Evolutionary conservation across 2,113 vertebrate genomes (phyloP).

Genomic region (Struthio camelus): DNA sequence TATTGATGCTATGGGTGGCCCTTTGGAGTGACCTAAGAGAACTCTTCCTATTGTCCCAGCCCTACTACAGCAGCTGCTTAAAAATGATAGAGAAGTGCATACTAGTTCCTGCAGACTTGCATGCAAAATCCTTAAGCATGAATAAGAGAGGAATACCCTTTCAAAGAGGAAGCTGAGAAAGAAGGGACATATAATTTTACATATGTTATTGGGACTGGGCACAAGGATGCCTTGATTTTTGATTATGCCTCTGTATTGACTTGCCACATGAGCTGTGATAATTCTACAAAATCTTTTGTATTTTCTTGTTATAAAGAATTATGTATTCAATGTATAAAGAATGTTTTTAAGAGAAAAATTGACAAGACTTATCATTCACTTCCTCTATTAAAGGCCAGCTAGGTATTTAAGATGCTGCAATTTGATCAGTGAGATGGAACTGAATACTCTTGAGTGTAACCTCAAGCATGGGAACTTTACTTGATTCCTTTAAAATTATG

Average conservation of each 20-base stretch:
- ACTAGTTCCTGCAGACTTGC: not conserved
- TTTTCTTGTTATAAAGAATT: not conserved
- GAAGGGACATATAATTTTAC: not conserved
- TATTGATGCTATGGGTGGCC: no score
- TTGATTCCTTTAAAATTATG: not conserved
- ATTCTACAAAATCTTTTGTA: not conserved
- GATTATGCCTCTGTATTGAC: not conserved
- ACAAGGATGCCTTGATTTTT: not conserved
- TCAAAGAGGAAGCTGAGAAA: not conserved
- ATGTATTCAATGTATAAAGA: not conserved
- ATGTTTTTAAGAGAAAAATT: not conserved
- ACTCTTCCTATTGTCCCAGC: rapidly evolving
- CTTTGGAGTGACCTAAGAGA: not conserved
- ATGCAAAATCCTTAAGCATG: not conserved
- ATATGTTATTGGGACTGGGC: not conserved
- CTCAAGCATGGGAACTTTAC: not conserved
- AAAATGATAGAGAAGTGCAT: not conserved
- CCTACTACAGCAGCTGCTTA: not conserved
- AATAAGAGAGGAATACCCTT: not conserved
- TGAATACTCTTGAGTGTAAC: not conserved
- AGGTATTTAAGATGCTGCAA: not conserved
- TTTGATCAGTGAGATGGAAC: not conserved
- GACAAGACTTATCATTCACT: not conserved
- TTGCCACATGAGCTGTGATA: not conserved
- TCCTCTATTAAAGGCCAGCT: not conserved